Evolutionary conservation across 2,113 vertebrate species (phyloP).

Genomic region (Pluvialis apricaria): DNA sequence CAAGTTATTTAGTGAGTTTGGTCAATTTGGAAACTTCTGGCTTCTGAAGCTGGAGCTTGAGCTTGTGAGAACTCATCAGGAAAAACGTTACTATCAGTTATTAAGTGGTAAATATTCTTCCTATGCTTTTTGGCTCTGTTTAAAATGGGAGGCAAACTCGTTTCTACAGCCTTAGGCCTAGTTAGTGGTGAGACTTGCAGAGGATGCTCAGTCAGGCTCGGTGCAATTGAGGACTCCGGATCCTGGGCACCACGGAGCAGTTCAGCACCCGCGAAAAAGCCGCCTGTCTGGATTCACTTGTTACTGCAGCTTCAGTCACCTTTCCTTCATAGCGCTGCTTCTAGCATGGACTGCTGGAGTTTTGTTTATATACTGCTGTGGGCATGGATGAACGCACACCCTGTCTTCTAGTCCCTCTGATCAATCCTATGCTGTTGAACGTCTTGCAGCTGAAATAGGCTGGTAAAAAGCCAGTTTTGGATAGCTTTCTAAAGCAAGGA

Average conservation of each 20-base stretch:
- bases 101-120: background rate
- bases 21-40: background rate
- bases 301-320: background rate
- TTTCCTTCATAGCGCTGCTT: background rate
- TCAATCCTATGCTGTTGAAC: background rate
- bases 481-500: background rate
- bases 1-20: background rate
- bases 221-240: background rate
- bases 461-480: background rate
- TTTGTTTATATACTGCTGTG: background rate
- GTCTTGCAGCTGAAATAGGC: background rate
- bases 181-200: background rate
- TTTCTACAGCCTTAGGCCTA: background rate
- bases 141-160: fast-evolving
- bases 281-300: background rate
- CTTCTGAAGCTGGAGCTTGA: background rate
- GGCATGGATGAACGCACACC: background rate
- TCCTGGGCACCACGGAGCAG: background rate
- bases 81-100: background rate
- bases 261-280: background rate
- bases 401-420: background rate
- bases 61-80: background rate
- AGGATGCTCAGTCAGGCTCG: background rate
- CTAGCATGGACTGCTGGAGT: background rate
- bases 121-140: background rate